These are phyloP conservation scores for Lathamus discolor DNA, from an alignment of 2,113 vertebrate species.

Conservation along the genomic window DNA sequence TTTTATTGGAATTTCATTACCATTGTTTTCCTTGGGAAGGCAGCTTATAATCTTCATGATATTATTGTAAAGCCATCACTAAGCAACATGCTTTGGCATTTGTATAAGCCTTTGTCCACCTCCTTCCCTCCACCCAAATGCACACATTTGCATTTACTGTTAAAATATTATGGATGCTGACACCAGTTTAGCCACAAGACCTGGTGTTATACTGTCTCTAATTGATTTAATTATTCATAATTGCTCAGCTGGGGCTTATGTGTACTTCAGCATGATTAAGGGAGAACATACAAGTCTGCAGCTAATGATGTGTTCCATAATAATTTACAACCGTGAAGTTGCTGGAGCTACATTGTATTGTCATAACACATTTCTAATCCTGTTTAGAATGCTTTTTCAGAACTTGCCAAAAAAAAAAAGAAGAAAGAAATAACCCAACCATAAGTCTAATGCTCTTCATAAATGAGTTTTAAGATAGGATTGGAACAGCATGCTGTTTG, in stretches of 20 bases:
- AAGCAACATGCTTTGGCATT: slow-evolving; percentile 79
- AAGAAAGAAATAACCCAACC: background rate
- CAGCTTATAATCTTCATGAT: slow-evolving; percentile 73
- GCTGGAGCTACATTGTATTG: slow-evolving; percentile 68
- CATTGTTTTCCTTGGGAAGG: slow-evolving; percentile 83
- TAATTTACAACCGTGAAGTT: slow-evolving; percentile 76
- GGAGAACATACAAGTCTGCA: slow-evolving; percentile 64
- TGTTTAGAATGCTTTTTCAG: slow-evolving; percentile 5
- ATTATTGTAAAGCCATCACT: slow-evolving; percentile 78
- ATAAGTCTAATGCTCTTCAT: background rate
- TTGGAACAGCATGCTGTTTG: background rate
- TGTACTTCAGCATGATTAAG: slow-evolving; percentile 78
- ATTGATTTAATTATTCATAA: slow-evolving; percentile 98
- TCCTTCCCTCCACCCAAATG: slow-evolving; percentile 45
- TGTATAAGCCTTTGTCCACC: slow-evolving; percentile 74
- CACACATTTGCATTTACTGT: slow-evolving; percentile 82
- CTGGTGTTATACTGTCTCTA: slow-evolving; percentile 83
- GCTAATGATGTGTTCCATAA: slow-evolving; percentile 82
- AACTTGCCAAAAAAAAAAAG: background rate
- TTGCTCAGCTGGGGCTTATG: slow-evolving; percentile 85
- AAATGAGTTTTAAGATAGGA: background rate
- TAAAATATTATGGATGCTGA: slow-evolving; percentile 88
- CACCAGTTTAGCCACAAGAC: slow-evolving; percentile 77
- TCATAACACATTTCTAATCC: slow-evolving; percentile 74
- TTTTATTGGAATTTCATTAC: slow-evolving; percentile 85